Evolutionary conservation across 1,140 invertebrate species (phyloP).

Genomic region (Mesaphorura yosii): DNA sequence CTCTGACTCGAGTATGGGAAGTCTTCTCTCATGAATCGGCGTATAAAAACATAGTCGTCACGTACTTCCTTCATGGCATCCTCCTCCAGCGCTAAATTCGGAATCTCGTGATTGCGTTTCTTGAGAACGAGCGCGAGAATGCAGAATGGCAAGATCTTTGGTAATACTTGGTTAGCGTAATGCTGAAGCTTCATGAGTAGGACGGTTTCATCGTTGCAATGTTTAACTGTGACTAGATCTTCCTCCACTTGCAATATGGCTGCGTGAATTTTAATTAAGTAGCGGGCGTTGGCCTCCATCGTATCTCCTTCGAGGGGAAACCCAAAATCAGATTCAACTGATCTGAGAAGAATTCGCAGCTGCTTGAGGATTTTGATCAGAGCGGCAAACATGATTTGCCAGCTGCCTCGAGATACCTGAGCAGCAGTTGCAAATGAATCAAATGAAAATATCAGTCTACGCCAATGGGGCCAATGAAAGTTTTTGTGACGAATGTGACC

Average conservation of each 20-base stretch:
- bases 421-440: neutral
- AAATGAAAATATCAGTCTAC: neutral
- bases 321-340: constrained; percentile 16
- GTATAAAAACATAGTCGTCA: constrained; percentile 18
- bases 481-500: neutral
- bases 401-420: neutral
- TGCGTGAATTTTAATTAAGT: constrained; percentile 17
- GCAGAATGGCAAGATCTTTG: constrained; percentile 21
- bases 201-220: constrained; percentile 12
- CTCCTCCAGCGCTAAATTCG: neutral
- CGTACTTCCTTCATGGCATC: neutral
- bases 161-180: constrained; percentile 28
- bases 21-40: constrained; percentile 22
- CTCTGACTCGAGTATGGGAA: constrained; percentile 17
- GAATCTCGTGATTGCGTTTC: neutral
- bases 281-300: constrained; percentile 22
- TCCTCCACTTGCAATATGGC: neutral
- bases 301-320: constrained; percentile 10
- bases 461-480: neutral
- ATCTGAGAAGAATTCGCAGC: constrained; percentile 13
- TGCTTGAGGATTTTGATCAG: constrained; percentile 10
- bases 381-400: neutral
- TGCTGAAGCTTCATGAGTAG: constrained; percentile 29
- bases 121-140: neutral
- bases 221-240: neutral